phyloP scores from a whole-genome alignment of 2,113 vertebrate species.

The Narcine bancroftii region DNA sequence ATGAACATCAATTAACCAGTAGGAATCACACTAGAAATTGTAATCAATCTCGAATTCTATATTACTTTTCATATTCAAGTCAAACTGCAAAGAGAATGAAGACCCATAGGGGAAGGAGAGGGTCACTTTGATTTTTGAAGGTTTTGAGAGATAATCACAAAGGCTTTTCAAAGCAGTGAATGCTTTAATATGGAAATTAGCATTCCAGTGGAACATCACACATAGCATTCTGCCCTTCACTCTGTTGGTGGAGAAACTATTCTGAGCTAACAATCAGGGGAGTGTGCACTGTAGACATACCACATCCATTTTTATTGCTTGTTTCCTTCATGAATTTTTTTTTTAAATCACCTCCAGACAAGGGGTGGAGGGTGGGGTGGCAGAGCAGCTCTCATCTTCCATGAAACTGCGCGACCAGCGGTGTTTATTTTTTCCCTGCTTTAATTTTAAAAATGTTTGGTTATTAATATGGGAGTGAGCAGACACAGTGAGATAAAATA shows the following conservation, averaged over 20 bases:
- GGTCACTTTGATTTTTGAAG: conserved; percentile 28
- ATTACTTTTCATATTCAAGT: background rate
- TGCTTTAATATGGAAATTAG: conserved; percentile 47
- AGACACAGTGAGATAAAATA: conserved; percentile 64
- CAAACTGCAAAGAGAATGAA: conserved; percentile 20
- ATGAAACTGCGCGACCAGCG: conserved; percentile 49
- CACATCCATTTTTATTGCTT: conserved; percentile 12
- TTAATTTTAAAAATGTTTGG: conserved; percentile 52
- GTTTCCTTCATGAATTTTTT: conserved; percentile 41
- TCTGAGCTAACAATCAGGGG: conserved; percentile 11
- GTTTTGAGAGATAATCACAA: background rate
- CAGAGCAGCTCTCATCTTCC: conserved; percentile 39
- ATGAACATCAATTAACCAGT: conserved; percentile 14
- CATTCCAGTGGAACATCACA: conserved; percentile 45
- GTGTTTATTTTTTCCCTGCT: conserved; percentile 60
- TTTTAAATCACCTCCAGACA: conserved; percentile 37
- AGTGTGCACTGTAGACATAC: background rate
- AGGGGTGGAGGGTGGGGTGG: background rate
- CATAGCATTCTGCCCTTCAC: conserved; percentile 42
- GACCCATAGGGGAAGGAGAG: conserved; percentile 1
- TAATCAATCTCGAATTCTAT: background rate
- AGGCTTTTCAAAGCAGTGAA: background rate
- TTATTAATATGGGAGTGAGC: conserved; percentile 58
- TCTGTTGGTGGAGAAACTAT: conserved; percentile 31
- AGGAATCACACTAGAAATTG: background rate